phyloP scores from a whole-genome alignment of 1,140 invertebrate species.

The Leptinotarsa defecta region DNA sequence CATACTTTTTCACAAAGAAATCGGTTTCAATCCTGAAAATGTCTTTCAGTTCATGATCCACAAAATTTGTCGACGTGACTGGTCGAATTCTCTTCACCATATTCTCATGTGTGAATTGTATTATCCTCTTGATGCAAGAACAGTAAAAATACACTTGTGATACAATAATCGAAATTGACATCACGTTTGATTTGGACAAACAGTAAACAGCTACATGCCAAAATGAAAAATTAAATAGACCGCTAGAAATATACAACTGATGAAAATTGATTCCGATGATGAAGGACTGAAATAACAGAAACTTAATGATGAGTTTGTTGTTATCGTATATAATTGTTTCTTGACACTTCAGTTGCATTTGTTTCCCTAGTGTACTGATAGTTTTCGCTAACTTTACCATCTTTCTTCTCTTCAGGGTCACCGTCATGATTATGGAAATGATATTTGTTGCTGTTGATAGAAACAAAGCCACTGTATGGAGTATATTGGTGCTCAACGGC shows the following conservation, averaged over 20 bases:
- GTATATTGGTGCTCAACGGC: background rate
- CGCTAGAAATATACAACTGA: background rate
- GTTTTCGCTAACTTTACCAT: background rate
- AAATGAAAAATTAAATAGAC: background rate
- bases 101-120: background rate
- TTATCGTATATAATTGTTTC: background rate
- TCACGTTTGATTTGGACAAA: background rate
- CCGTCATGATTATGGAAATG: background rate
- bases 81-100: background rate
- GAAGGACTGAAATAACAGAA: background rate
- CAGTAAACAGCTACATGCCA: too few species aligned
- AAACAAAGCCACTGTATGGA: background rate
- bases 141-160: conserved; percentile 9
- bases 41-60: background rate
- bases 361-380: background rate
- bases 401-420: conserved; percentile 20
- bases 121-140: background rate
- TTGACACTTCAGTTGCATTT: conserved; percentile 7
- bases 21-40: background rate
- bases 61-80: background rate
- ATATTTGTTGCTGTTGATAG: background rate
- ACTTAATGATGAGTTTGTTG: background rate
- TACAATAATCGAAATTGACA: background rate
- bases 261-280: background rate
- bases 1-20: background rate